Percentiles rank a stretch among this genome's conserved stretches.
Evolutionary conservation across 1,140 invertebrate genomes (phyloP).

Genomic region (Sitophilus oryzae): DNA sequence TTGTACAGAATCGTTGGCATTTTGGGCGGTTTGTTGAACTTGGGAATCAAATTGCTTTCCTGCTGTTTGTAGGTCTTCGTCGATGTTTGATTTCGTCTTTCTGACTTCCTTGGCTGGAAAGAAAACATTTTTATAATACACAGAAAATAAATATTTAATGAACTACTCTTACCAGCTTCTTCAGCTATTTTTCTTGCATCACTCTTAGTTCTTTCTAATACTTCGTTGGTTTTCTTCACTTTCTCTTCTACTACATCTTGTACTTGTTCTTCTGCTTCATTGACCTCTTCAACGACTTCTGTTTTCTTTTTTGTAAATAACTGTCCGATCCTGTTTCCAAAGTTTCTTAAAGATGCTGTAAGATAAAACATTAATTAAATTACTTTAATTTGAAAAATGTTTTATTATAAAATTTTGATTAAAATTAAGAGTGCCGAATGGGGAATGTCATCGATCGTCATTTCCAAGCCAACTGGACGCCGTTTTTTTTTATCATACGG

Average conservation of each 20-base stretch:
- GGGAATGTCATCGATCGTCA: too few relatives aligned
- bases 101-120: slow-evolving; percentile 20
- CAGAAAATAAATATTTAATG: background rate
- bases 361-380: slow-evolving; percentile 8
- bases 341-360: slow-evolving; percentile 31
- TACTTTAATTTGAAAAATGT: background rate
- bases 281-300: slow-evolving; percentile 28
- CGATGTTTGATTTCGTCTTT: slow-evolving; percentile 20
- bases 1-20: slow-evolving; percentile 3
- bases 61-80: slow-evolving; percentile 18
- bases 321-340: slow-evolving; percentile 28
- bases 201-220: slow-evolving; percentile 21
- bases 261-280: slow-evolving; percentile 22
- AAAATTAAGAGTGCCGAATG: too few relatives aligned
- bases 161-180: slow-evolving; percentile 16
- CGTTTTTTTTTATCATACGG: too few relatives aligned
- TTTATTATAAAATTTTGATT: too few relatives aligned
- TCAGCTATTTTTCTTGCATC: slow-evolving; percentile 23
- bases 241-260: slow-evolving; percentile 27
- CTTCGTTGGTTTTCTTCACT: slow-evolving; percentile 25
- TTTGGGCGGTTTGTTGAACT: slow-evolving; percentile 6
- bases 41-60: slow-evolving; percentile 11
- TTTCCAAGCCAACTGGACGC: too few relatives aligned
- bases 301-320: slow-evolving; percentile 33
- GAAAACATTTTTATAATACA: background rate